These are phyloP conservation scores for Dryobates pubescens DNA, from an alignment of 2,797 vertebrate genomes.

Conservation along the genomic window DNA sequence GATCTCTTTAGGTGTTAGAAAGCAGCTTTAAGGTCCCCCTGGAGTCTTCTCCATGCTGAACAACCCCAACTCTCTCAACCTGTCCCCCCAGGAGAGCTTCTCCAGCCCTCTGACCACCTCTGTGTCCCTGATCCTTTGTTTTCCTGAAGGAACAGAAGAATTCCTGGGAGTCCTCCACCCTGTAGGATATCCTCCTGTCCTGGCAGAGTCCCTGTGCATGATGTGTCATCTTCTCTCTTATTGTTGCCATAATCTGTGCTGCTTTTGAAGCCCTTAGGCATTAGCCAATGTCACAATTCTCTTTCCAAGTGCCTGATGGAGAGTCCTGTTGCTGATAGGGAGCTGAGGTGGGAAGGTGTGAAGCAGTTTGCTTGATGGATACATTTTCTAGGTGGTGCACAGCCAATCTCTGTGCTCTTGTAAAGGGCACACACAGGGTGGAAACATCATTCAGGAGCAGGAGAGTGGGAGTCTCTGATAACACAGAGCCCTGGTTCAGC, in stretches of 20 bases:
- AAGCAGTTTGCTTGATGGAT: constrained; percentile 42
- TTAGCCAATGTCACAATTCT: constrained; percentile 13
- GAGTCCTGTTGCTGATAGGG: neutral
- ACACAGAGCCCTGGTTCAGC: neutral
- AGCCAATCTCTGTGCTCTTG: constrained; percentile 32
- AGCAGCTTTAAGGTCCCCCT: too few species aligned
- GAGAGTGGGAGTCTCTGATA: neutral
- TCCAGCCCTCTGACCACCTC: too few species aligned
- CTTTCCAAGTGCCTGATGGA: constrained; percentile 1
- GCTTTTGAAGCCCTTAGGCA: neutral
- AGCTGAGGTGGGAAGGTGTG: neutral
- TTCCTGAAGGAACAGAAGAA: neutral
- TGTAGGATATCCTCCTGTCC: neutral
- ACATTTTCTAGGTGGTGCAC: neutral
- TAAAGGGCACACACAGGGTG: neutral
- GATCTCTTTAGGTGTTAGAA: too few species aligned
- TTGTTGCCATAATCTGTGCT: neutral
- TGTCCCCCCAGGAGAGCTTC: too few species aligned
- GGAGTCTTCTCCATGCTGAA: too few species aligned
- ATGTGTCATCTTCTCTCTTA: neutral
- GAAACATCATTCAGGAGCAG: neutral
- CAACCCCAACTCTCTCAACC: too few species aligned
- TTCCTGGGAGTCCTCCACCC: neutral
- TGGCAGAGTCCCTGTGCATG: neutral
- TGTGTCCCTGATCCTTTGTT: neutral